These are phyloP conservation scores for Caenorhabditis angaria DNA, from an alignment of 2,888 invertebrate genomes.

Conservation along the genomic window DNA sequence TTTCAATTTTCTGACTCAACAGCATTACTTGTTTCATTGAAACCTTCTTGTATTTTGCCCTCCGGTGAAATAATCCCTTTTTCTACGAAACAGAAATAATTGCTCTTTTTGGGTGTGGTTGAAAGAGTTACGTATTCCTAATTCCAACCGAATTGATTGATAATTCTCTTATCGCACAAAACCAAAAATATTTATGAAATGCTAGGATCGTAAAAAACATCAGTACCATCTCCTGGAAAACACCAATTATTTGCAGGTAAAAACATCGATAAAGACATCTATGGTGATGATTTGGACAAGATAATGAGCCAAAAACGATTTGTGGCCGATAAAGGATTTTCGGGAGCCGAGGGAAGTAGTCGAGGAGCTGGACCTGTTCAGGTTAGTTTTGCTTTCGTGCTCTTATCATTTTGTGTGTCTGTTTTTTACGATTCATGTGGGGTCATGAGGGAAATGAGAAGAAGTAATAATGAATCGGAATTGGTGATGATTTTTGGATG, in stretches of 20 bases:
- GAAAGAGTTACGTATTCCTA: background rate
- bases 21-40: too few species aligned
- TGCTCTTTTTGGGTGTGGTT: background rate
- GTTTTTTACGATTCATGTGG: too few species aligned
- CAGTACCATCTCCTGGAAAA: too few species aligned
- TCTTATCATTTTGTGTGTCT: background rate
- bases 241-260: slow-evolving; percentile 63
- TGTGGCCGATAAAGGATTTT: slow-evolving; percentile 96
- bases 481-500: background rate
- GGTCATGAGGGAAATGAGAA: background rate
- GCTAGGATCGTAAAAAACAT: slow-evolving; percentile 14
- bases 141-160: background rate
- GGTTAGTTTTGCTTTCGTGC: slow-evolving; percentile 47
- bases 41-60: too few species aligned
- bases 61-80: background rate
- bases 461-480: background rate
- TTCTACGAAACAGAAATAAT: slow-evolving; percentile 4
- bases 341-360: slow-evolving; percentile 79
- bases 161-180: background rate
- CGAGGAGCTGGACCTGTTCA: slow-evolving; percentile 90
- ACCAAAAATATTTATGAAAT: background rate
- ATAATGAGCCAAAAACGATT: slow-evolving; percentile 90
- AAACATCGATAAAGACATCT: slow-evolving; percentile 88
- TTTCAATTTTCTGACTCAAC: too few species aligned
- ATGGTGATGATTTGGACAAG: slow-evolving; percentile 88